These are phyloP conservation scores for Sminthurinus aureus DNA, from an alignment of 2,888 invertebrate species.

Conservation along the genomic window DNA sequence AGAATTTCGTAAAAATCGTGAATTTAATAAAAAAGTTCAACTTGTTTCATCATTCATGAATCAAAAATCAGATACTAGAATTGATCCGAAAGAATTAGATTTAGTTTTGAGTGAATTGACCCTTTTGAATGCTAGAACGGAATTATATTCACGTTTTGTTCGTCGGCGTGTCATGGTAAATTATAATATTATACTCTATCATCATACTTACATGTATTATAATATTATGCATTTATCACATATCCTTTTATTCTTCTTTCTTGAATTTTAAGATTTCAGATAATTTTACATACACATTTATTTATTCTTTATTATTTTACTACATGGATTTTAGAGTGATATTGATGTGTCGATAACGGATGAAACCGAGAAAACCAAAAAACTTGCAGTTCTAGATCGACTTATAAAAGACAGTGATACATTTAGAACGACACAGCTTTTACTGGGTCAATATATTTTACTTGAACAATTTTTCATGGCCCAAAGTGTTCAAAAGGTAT, in stretches of 20 bases:
- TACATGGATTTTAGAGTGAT: conserved; percentile 67
- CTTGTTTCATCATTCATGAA: conserved; percentile 70
- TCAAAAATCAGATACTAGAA: conserved; percentile 55
- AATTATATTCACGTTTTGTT: conserved; percentile 89
- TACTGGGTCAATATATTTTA: conserved; percentile 86
- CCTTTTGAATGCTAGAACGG: conserved; percentile 87
- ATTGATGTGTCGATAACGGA: conserved; percentile 70
- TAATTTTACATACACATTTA: neutral
- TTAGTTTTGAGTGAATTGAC: conserved; percentile 88
- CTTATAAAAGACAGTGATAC: conserved; percentile 76
- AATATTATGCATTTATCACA: too few relatives aligned
- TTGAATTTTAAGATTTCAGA: too few relatives aligned
- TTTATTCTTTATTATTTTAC: too few relatives aligned
- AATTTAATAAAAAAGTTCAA: conserved; percentile 70
- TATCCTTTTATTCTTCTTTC: too few relatives aligned
- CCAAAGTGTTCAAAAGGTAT: conserved; percentile 84
- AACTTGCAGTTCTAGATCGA: conserved; percentile 69
- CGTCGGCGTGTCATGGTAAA: conserved; percentile 76
- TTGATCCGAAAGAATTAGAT: conserved; percentile 86
- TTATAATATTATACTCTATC: neutral
- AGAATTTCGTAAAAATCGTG: conserved; percentile 77
- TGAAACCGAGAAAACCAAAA: conserved; percentile 63
- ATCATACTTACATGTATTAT: too few relatives aligned
- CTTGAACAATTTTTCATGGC: conserved; percentile 95
- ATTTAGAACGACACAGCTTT: conserved; percentile 79